Evolutionary conservation across 2,888 invertebrate species (phyloP), one percentile per base, ranked within the genome.

Genomic region (Shargacucullia verbasci): DNA sequence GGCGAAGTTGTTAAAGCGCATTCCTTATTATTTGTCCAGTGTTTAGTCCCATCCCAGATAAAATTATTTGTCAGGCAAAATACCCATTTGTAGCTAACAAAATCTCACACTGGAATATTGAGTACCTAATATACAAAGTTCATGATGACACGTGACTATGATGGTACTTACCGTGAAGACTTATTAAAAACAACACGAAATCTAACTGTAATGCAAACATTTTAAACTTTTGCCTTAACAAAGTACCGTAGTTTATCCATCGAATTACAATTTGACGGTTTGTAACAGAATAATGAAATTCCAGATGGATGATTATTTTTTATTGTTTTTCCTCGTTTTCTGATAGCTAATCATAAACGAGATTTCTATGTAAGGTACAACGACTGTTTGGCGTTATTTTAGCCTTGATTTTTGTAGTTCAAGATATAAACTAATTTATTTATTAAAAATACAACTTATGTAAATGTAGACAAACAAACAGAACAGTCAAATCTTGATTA

Each of bases 91-190:
- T 20, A 20, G 20, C 20, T 3, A 2, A 20, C 20, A 20, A 20
- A 3, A 20, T 3, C 20, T 20, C 20, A 20, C 20, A 20, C 4
- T 3, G 4, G 20, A 3, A 4, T 20, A 3, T 20, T 20, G 4
- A n/a, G n/a, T n/a, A n/a, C n/a, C 20, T 20, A 20, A 20, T 20
- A 11, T 35, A 35, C 13, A 13, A 35, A 12, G 13, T 5, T 15
- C 10, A 6, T 38, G 1, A n/a, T n/a, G n/a, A n/a, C n/a, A n/a
- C n/a, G n/a, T n/a, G n/a, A n/a, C 15, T 27, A 39, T 15, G 0
- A 38, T 11, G 10, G 4, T 34, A 56, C 65, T 70, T 49, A 70
- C 70, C 58, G 35, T 54, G 48, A 13, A 70, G 50, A 33, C 56
- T 44, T 31, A 58, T 53, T 9, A 70, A 54, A 15, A 70, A 40